A percentile compares a stretch with the other conserved stretches of the same genome.
These are phyloP conservation scores for Bicyclus anynana DNA, from an alignment of 1,140 invertebrate genomes.

Conservation along the genomic window DNA sequence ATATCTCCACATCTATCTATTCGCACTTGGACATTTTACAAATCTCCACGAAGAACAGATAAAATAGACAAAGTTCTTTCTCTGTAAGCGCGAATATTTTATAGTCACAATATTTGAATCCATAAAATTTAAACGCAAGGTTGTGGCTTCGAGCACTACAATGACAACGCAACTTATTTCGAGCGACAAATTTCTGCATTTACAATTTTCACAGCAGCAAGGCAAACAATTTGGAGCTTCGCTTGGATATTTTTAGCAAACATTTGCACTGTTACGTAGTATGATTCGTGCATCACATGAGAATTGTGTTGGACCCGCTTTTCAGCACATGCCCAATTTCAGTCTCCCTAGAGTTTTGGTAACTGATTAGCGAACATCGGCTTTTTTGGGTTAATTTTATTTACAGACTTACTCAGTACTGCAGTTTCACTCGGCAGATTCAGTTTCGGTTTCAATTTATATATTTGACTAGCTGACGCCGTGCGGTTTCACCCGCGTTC, in stretches of 20 bases:
- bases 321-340: conserved; percentile 12
- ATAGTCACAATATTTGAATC: no score
- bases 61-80: no score
- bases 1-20: no score
- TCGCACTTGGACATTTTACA: no score
- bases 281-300: conserved; percentile 18
- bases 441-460: no score
- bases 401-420: no score
- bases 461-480: no score
- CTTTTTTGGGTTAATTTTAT: background rate
- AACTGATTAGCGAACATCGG: background rate
- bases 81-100: no score
- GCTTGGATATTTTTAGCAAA: conserved; percentile 27
- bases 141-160: background rate
- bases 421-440: no score
- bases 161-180: conserved; percentile 14
- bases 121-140: background rate
- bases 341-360: background rate
- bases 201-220: conserved; percentile 24
- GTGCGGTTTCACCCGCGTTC: no score
- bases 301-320: conserved; percentile 1
- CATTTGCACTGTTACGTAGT: conserved; percentile 24
- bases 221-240: conserved; percentile 29
- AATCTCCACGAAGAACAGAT: no score
- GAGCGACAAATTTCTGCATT: conserved; percentile 19